Evolutionary conservation across 2,797 vertebrate species (phyloP).

Genomic region (Chaunax sp.): DNA sequence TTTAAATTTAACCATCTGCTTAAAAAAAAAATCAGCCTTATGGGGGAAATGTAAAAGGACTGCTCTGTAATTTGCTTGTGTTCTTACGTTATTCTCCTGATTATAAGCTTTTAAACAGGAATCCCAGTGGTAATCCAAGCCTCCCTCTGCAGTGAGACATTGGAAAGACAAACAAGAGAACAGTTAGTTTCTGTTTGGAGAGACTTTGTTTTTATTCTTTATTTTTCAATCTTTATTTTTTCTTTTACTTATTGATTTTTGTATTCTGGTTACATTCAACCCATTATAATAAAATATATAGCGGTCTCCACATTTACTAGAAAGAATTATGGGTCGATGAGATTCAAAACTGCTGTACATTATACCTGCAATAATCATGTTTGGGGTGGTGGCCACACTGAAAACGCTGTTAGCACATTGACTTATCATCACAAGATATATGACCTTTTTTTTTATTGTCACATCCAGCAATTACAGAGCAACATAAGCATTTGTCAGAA

Average conservation of each 20-base stretch:
- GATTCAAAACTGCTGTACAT: not conserved
- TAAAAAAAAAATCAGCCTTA: slow-evolving; percentile 6
- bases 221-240: no score
- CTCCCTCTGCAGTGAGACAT: slow-evolving; percentile 73
- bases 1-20: slow-evolving; percentile 40
- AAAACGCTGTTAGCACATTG: no score
- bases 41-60: slow-evolving; percentile 10
- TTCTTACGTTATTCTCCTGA: slow-evolving; percentile 73
- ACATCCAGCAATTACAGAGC: not conserved
- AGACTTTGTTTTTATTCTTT: not conserved
- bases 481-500: not conserved
- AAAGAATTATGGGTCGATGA: not conserved
- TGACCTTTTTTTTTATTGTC: no score
- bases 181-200: slow-evolving; percentile 4
- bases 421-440: no score
- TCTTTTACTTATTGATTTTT: no score
- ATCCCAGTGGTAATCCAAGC: slow-evolving; percentile 80
- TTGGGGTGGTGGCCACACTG: no score
- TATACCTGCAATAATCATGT: not conserved
- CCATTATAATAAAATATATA: not conserved
- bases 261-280: not conserved
- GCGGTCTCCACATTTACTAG: not conserved
- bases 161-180: slow-evolving; percentile 29
- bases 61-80: not conserved
- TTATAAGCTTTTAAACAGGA: slow-evolving; percentile 79